Base-by-base conservation (phyloP, 2,888 invertebrate species). In the Leuctra nigra region DNA sequence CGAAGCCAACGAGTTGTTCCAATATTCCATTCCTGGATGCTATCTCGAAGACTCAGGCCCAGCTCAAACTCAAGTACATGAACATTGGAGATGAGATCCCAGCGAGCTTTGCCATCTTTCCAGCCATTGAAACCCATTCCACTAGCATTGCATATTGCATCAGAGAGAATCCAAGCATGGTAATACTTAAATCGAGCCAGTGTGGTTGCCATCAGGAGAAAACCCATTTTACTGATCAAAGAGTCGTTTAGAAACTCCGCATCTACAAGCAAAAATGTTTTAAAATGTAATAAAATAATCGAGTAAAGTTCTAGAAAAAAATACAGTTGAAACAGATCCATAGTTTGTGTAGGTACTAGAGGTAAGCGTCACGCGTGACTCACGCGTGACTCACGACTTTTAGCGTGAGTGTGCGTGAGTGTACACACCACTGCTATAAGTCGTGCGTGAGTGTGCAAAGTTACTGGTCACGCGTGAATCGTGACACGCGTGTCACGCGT, bases 111-210 rank as follows among this genome's bases (percentile, higher is more conserved):
- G 35, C 91, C 92, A 59, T 85, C 76, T 66, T 86, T 83, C 69
- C 84, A 91, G 1, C 96, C 96, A 66, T 80, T 81, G 68, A 87
- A 91, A 14, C 91, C 92, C 68, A 98, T 80, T 1, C 98, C 98
- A 18, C 91, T 89, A 70, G 92, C 90, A 72, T 97, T 96, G 72
- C 93, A 95, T 63, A 96, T 87, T 1, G 93, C 91, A 72, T 98
- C 98, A 4, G 94, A 92, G 66, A 96, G 77, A 57, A 91, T 77
- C 96, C 96, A 97, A n/a, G 94, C 96, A 71, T 94, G 91, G 75
- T 96, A 96, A 77, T 96, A 97, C 76, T 94, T 95, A 73, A 88
- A 87, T 63, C 95, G 83, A 59, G 86, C 85, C 60, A 89, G 77
- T 63, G 89, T 80, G 53, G 92, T 91, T 46, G 87, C 81, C 62